Percentiles rank a stretch among this genome's conserved stretches.
Evolutionary conservation across 1,140 invertebrate species (phyloP).

Genomic region (Cheumatopsyche charites): DNA sequence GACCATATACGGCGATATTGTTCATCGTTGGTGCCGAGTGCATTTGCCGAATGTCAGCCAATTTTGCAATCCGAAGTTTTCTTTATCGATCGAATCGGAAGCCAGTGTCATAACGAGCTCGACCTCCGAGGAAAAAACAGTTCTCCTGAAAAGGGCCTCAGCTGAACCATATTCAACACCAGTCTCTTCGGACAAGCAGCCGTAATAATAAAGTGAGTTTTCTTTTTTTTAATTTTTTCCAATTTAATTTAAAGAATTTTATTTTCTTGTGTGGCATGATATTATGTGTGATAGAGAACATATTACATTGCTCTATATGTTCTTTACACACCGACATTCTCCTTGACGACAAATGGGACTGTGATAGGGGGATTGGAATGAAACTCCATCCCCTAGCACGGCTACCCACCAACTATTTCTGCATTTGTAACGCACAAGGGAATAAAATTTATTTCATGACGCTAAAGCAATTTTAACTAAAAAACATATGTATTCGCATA

Average conservation of each 20-base stretch:
- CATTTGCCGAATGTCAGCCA: neutral
- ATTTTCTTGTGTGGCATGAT: neutral
- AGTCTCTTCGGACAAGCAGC: no score
- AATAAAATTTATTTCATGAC: slow-evolving; percentile 26
- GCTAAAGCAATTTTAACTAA: no score
- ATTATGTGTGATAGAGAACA: neutral
- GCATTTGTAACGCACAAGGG: slow-evolving; percentile 18
- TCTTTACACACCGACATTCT: slow-evolving; percentile 1
- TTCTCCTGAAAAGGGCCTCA: no score
- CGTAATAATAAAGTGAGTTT: no score
- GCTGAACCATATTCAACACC: no score
- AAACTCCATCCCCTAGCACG: neutral
- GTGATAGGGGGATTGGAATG: slow-evolving; percentile 10
- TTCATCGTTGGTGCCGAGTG: no score
- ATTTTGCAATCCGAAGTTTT: slow-evolving; percentile 11
- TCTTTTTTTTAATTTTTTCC: neutral
- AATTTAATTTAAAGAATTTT: no score
- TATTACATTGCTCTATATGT: neutral
- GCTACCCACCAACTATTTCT: slow-evolving; percentile 2
- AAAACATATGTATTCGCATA: no score
- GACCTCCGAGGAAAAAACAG: neutral
- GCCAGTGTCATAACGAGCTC: neutral
- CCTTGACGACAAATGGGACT: slow-evolving; percentile 24
- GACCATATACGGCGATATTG: no score
- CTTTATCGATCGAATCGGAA: neutral